Evolutionary conservation across 2,888 invertebrate species (phyloP).

Genomic region (Dasypogon diadema): DNA sequence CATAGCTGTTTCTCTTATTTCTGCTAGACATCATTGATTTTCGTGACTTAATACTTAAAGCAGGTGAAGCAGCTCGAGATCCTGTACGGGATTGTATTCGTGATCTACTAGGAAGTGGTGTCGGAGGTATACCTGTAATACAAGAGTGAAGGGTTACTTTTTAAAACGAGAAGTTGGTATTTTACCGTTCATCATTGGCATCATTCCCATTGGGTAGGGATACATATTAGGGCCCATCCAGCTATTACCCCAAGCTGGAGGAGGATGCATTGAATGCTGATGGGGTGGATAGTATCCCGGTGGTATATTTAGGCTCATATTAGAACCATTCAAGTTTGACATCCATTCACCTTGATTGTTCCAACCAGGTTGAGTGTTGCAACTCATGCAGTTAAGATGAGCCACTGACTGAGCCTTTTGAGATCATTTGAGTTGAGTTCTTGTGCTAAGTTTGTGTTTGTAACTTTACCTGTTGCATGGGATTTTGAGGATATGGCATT

Average conservation of each 20-base stretch:
- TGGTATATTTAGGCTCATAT: conserved; percentile 71
- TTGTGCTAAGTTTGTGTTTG: no score
- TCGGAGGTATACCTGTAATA: conserved; percentile 60
- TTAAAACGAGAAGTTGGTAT: no score
- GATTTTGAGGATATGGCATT: conserved; percentile 27
- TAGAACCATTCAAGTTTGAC: conserved; percentile 69
- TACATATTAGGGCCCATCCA: conserved; percentile 63
- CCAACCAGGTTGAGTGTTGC: conserved; percentile 68
- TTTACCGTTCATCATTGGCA: conserved; percentile 69
- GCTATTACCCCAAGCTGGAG: conserved; percentile 59
- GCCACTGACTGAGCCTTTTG: conserved; percentile 81
- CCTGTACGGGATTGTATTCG: conserved; percentile 73
- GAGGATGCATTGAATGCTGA: conserved; percentile 63
- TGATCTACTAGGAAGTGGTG: conserved; percentile 65
- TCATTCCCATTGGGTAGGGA: conserved; percentile 64
- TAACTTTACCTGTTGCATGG: conserved; percentile 75
- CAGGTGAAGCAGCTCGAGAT: conserved; percentile 77
- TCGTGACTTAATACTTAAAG: conserved; percentile 77
- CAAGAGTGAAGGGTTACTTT: not conserved
- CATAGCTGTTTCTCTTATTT: conserved; percentile 68
- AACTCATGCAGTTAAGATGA: conserved; percentile 74
- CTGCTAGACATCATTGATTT: conserved; percentile 75
- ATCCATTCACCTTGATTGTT: conserved; percentile 63
- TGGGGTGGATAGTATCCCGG: conserved; percentile 64
- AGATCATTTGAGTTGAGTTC: no score